Evolutionary conservation across 1,140 invertebrate species (phyloP), one percentile per base, ranked within the genome.

Genomic region (Amyelois transitella): DNA sequence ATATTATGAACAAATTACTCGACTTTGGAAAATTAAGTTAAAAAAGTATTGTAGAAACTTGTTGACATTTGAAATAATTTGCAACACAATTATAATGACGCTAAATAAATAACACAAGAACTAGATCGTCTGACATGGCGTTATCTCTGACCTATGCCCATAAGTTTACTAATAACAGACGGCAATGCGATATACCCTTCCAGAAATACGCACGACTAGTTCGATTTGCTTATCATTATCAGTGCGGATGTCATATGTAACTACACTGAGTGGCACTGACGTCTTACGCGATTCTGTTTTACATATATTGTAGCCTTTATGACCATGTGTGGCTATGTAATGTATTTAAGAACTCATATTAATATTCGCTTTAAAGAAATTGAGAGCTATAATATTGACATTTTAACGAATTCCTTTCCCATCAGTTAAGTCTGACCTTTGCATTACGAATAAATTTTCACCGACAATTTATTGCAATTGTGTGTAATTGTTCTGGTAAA

Each of bases 191-290:
- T 56, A 64, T 62, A 58, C 64, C 52, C 56, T 62, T 56, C 50
- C 38, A 68, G 65, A 74, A 66, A 69, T 69, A 71, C 65, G 65
- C 62, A 66, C 38, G 58, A 54, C 54, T 51, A 43, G 51, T 49
- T 48, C 44, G 47, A 20, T 55, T 60, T 58, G 20, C 54, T 68
- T 68, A 68, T 72, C 65, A 58, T 60, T 68, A 73, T 70, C 69
- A 55, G 58, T 54, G 51, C 64, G 63, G 63, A 70, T 70, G 68
- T 66, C 57, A 61, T 62, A 58, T 50, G 24, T 58, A 47, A 59
- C 44, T 43, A 49, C 60, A 43, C 47, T 59, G 52, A 53, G 51
- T 58, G 57, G 38, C 28, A 22, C 14, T 64, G 59, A 62, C 59
- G 60, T 64, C 38, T 50, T 43, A 21, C 53, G 53, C 51, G 50